These are phyloP conservation scores for Rhadina sibilatrix DNA, from an alignment of 2,113 vertebrate species.

Conservation along the genomic window DNA sequence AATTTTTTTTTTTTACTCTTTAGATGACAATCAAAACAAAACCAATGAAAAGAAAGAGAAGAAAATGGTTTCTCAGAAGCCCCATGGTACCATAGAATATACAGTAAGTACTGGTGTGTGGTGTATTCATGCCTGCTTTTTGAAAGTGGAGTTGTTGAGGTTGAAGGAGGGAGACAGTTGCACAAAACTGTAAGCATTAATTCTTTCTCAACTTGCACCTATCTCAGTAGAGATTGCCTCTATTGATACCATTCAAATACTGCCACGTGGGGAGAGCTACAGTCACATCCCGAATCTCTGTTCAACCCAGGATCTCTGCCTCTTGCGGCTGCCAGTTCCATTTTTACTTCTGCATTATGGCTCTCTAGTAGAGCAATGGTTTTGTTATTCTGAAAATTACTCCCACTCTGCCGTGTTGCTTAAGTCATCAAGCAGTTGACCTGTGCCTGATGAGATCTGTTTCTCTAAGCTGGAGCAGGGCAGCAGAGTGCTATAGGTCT, in stretches of 20 bases:
- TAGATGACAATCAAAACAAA: slow-evolving; percentile 82
- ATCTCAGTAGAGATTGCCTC: not conserved
- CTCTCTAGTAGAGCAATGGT: not conserved
- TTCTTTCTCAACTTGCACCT: not conserved
- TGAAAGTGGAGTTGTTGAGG: not conserved
- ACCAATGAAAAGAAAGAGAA: slow-evolving; percentile 82
- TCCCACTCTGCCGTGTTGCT: not conserved
- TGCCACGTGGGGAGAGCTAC: accelerated
- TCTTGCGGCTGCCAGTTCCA: not conserved
- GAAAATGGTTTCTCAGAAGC: slow-evolving; percentile 81
- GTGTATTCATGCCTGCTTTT: not conserved
- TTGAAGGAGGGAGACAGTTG: not conserved
- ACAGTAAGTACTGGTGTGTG: slow-evolving; percentile 68
- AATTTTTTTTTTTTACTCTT: not conserved
- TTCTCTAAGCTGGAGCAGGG: not conserved
- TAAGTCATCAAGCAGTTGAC: not conserved
- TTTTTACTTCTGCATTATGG: not conserved
- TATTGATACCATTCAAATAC: not conserved
- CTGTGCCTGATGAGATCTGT: not conserved
- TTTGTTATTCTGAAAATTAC: not conserved
- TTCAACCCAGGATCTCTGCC: not conserved
- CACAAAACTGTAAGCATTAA: not conserved
- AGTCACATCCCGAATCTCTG: not conserved
- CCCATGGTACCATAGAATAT: slow-evolving; percentile 77
- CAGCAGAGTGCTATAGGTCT: not conserved